Conservation (phyloP, 2,888 invertebrate species). For the Eretmocerus hayati region DNA sequence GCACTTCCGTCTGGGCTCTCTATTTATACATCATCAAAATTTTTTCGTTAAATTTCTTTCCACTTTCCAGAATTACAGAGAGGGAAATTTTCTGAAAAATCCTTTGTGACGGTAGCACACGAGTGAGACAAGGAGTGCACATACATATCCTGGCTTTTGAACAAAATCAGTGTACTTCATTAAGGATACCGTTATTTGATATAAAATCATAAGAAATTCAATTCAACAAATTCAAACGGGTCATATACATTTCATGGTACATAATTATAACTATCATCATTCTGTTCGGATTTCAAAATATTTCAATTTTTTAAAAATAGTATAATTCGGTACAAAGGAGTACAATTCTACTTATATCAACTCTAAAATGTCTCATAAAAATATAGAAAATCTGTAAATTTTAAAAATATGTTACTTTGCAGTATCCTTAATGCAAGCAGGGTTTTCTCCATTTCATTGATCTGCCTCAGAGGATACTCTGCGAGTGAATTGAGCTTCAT, state of each 20-base stretch:
- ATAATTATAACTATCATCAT: constrained; percentile 21
- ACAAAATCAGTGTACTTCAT: constrained; percentile 23
- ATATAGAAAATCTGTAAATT: constrained; percentile 25
- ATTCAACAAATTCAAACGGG: constrained; percentile 21
- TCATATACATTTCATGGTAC: constrained; percentile 22
- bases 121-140: constrained; percentile 19
- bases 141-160: constrained; percentile 23
- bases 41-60: constrained; percentile 3
- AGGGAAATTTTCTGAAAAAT: constrained; percentile 6
- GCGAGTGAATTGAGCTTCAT: constrained; percentile 22
- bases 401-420: constrained; percentile 24
- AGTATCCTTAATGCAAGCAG: constrained; percentile 25
- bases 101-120: constrained; percentile 11
- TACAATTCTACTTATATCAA: constrained; percentile 25
- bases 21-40: constrained; percentile 6
- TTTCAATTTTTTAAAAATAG: constrained; percentile 24
- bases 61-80: constrained; percentile 5
- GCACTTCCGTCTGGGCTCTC: constrained; percentile 15
- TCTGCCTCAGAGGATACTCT: constrained; percentile 24
- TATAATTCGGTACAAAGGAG: constrained; percentile 24
- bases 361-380: constrained; percentile 25
- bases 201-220: constrained; percentile 21
- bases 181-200: constrained; percentile 23
- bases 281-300: constrained; percentile 21
- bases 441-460: constrained; percentile 20